Conservation (phyloP, 2,113 vertebrate species). For the Rhinichthys klamathensis region DNA sequence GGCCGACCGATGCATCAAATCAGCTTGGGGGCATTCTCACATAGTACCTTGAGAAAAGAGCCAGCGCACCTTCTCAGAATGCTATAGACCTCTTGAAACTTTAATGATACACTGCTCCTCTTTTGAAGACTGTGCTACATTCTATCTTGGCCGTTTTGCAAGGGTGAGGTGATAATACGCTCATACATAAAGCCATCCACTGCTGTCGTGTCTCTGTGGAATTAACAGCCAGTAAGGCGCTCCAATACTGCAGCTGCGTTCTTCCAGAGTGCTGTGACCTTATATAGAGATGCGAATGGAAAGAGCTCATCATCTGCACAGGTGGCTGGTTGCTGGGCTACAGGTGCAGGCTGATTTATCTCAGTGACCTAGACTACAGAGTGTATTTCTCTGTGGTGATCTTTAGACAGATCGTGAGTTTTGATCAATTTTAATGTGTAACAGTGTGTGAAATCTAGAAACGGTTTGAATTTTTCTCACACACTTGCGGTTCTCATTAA, state of each 20-base stretch:
- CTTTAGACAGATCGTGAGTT: background rate
- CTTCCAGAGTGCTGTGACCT: background rate
- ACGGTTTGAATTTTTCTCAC: background rate
- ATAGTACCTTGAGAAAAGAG: slow-evolving; percentile 5
- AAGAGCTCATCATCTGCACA: slow-evolving; percentile 22
- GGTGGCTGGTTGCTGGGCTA: slow-evolving; percentile 42
- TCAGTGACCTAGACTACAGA: slow-evolving; percentile 3
- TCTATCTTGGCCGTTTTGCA: background rate
- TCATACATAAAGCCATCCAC: background rate
- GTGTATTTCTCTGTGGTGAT: background rate
- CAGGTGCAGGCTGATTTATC: slow-evolving; percentile 32
- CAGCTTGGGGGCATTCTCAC: slow-evolving; percentile 37
- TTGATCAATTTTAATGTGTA: background rate
- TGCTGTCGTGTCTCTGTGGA: slow-evolving; percentile 17
- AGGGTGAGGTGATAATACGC: background rate
- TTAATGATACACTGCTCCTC: slow-evolving; percentile 53
- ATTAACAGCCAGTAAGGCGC: background rate
- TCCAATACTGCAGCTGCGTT: slow-evolving; percentile 4
- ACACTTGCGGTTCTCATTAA: background rate
- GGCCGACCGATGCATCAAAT: slow-evolving; percentile 49
- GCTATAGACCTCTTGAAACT: slow-evolving; percentile 50
- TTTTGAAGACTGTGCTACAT: slow-evolving; percentile 13
- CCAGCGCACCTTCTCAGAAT: slow-evolving; percentile 16
- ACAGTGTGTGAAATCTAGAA: background rate
- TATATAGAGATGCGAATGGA: slow-evolving; percentile 19